phyloP scores from a whole-genome alignment of 2,888 invertebrate genomes.

The Apamea epomidion region DNA sequence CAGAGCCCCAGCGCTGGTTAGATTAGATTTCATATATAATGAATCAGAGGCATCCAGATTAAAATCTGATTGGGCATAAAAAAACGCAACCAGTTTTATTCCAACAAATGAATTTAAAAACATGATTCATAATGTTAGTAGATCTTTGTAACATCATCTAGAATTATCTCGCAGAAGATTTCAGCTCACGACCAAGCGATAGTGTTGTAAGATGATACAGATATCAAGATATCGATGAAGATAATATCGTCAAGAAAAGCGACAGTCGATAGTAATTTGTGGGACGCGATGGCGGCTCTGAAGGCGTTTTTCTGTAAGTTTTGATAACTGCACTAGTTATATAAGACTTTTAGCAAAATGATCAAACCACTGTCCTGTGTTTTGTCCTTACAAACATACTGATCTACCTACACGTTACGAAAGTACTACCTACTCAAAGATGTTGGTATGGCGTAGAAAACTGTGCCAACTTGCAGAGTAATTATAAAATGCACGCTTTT shows the following conservation, averaged over 20 bases:
- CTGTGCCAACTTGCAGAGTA: not conserved
- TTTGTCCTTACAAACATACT: not conserved
- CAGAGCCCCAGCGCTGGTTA: too few relatives aligned
- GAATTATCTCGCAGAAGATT: conserved; percentile 49
- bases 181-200: conserved; percentile 54
- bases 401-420: not conserved
- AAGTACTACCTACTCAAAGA: not conserved
- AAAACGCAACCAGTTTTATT: not conserved
- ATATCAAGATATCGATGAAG: conserved; percentile 50
- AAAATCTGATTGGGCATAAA: not conserved
- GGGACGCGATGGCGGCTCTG: conserved; percentile 77
- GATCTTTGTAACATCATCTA: conserved; percentile 11
- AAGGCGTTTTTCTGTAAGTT: conserved; percentile 76
- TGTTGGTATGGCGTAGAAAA: not conserved
- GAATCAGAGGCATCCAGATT: not conserved
- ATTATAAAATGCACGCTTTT: not conserved
- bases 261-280: conserved; percentile 63
- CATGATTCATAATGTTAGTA: not conserved
- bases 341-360: not conserved
- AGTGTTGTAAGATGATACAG: conserved; percentile 51
- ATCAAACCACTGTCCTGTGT: not conserved
- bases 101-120: not conserved
- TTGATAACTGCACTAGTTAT: conserved; percentile 6
- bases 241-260: conserved; percentile 54
- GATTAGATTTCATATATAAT: not conserved